Percentiles rank a stretch among this genome's conserved stretches.
Conservation (phyloP, 2,113 vertebrate species). For the western clawed frog (Xenopus tropicalis) region UCB_Xtro_10.0 CM004447.2:70989501-70990000, state of each 20-base stretch:
- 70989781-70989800: constrained; percentile 61
- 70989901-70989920: constrained; percentile 61
- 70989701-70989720: constrained; percentile 47
- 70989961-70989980: too few relatives aligned
- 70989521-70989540: too few relatives aligned
- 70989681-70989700: constrained; percentile 37
- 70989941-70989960: too few relatives aligned
- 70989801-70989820: constrained; percentile 77
- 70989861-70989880: constrained; percentile 74
- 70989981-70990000: too few relatives aligned
- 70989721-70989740: constrained; percentile 47
- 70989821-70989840: constrained; percentile 77
- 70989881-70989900: constrained; percentile 54
- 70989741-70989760: constrained; percentile 66
- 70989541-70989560: too few relatives aligned
- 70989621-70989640: too few relatives aligned
- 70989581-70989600: too few relatives aligned
- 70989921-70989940: constrained; percentile 37
- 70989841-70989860: constrained; percentile 82
- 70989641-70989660: neutral
- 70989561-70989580: too few relatives aligned
- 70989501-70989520: too few relatives aligned
- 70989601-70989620: too few relatives aligned
- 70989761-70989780: constrained; percentile 64
- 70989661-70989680: constrained; percentile 26